Evolutionary conservation across 1,140 invertebrate species (phyloP).

Genomic region (Schlechtendalia chinensis): DNA sequence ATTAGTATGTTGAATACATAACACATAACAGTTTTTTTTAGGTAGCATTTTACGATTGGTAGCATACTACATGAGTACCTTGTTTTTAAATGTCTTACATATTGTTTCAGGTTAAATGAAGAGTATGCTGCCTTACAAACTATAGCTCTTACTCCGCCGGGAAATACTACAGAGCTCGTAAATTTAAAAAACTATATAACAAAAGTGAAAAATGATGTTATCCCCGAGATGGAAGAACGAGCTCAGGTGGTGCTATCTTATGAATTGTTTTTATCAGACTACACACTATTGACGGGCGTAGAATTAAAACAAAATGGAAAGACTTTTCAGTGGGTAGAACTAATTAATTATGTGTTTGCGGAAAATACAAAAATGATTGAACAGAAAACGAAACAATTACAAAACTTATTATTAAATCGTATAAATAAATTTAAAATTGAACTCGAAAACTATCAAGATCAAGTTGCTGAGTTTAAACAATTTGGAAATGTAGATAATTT

Average conservation of each 20-base stretch:
- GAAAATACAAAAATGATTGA: slow-evolving; percentile 77
- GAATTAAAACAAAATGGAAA: slow-evolving; percentile 85
- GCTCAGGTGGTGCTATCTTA: slow-evolving; percentile 63
- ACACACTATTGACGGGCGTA: slow-evolving; percentile 71
- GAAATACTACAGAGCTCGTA: slow-evolving; percentile 82
- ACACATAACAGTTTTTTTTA: too few relatives aligned
- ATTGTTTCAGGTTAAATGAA: slow-evolving; percentile 70
- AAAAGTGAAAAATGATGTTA: slow-evolving; percentile 69
- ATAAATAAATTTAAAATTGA: slow-evolving; percentile 76
- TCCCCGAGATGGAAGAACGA: slow-evolving; percentile 73
- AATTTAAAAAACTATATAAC: slow-evolving; percentile 74
- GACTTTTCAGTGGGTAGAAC: slow-evolving; percentile 78
- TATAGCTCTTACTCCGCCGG: slow-evolving; percentile 73
- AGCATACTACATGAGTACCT: too few relatives aligned
- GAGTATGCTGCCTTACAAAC: slow-evolving; percentile 82
- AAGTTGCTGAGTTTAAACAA: slow-evolving; percentile 82
- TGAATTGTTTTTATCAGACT: slow-evolving; percentile 77
- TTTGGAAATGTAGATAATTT: slow-evolving; percentile 87
- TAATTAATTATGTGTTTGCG: slow-evolving; percentile 76
- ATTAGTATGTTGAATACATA: too few relatives aligned
- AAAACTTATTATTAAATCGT: slow-evolving; percentile 67
- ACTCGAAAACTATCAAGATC: slow-evolving; percentile 73
- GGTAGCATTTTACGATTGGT: too few relatives aligned
- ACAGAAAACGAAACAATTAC: slow-evolving; percentile 82
- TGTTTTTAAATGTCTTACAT: background rate